Evolutionary conservation across 2,888 invertebrate species (phyloP).

Genomic region (Syritta pipiens): DNA sequence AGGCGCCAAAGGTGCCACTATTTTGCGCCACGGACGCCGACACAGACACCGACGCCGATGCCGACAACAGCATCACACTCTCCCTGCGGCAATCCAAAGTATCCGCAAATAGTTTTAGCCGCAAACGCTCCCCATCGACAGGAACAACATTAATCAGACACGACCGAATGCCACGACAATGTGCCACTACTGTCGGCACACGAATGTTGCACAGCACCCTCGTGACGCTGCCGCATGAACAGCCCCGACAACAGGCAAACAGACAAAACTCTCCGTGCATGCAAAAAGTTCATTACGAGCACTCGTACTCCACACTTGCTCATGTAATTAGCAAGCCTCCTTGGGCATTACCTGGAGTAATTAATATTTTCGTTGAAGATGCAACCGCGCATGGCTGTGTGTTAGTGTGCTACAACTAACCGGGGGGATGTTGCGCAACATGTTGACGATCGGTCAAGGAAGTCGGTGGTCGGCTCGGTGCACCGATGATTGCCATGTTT

Average conservation of each 20-base stretch:
- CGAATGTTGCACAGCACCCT: conserved; percentile 33
- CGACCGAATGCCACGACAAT: conserved; percentile 29
- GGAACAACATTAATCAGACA: conserved; percentile 28
- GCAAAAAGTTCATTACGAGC: conserved; percentile 42
- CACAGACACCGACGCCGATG: too few species aligned
- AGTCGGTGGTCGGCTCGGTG: conserved; percentile 31
- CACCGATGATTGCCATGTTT: conserved; percentile 39
- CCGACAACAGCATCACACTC: too few species aligned
- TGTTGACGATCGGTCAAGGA: conserved; percentile 53
- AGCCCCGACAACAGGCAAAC: background rate
- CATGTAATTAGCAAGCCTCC: conserved; percentile 38
- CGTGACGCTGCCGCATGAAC: conserved; percentile 29
- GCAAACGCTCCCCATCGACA: conserved; percentile 17
- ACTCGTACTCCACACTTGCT: too few species aligned
- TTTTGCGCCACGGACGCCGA: too few species aligned
- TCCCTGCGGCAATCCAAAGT: conserved; percentile 15
- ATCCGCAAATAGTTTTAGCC: conserved; percentile 30
- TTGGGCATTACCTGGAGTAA: conserved; percentile 3
- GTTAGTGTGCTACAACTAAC: too few species aligned
- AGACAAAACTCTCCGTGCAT: too few species aligned
- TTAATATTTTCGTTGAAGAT: conserved; percentile 20
- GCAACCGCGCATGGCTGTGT: too few species aligned
- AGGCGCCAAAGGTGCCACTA: too few species aligned
- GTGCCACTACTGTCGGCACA: background rate
- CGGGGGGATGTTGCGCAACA: conserved; percentile 57